Evolutionary conservation across 2,113 vertebrate species (phyloP), one percentile per base, ranked within the genome.

Genomic region (Mormyrus iriodes): DNA sequence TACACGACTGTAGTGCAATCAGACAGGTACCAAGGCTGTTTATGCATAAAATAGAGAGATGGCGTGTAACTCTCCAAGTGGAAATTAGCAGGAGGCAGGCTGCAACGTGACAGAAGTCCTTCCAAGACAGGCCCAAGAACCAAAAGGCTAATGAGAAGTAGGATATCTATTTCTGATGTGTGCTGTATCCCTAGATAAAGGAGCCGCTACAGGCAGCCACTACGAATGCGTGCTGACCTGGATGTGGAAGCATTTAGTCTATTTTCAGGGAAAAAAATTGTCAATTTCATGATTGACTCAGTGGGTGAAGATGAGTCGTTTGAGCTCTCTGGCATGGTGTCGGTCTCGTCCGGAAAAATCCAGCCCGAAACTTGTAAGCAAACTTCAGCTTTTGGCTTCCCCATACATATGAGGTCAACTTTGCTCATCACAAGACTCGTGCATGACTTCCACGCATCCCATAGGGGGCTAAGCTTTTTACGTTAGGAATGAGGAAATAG

Each of bases 141-240:
- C 82, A 48, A 12, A 84, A 73, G 24, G 46, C 12, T 44, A 42
- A 58, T 13, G 42, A 35, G 46, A 79, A 88, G 65, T 76, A 79
- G 69, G 35, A 42, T 87, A 15, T 87, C 86, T 87, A 87, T 87
- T 87, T 87, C 86, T 65, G 55, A 61, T 42, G 58, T 61, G 55
- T 87, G 86, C 86, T 55, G 42, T 51, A 61, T 87, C 86, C 51
- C 79, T 5, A 31, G 88, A 58, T 61, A 24, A 65, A 89, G 52
- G 52, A 49, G 52, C 49, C 0, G 15, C 17, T 82, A 46, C 4
- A 61, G 52, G 52, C 88, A 55, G 39, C 24, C 39, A 48, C 39
- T 19, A 46, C 12, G 19, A 42, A n/a, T 3, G 48, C n/a, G 3
- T 4, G 19, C 24, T 89, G 88, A 61, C 86, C 79, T 84, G 48